Conservation (phyloP, 2,113 vertebrate genomes). For the Equus przewalskii region DNA sequence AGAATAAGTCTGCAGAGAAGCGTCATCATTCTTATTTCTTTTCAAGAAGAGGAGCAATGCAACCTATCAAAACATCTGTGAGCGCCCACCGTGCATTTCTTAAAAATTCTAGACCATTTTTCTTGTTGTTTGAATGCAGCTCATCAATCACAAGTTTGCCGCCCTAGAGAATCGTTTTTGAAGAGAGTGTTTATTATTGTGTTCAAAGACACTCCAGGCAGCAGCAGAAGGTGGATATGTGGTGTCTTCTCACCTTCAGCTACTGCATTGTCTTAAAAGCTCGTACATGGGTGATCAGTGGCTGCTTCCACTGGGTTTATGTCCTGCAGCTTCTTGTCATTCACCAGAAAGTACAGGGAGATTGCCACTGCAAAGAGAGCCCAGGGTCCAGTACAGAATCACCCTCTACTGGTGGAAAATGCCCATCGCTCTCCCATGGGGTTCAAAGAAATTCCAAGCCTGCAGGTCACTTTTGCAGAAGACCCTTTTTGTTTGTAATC, state of each 20-base stretch:
- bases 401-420: not conserved
- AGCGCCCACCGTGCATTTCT: not conserved
- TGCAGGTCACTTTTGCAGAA: slow-evolving; percentile 9
- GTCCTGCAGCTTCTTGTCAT: not conserved
- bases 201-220: slow-evolving; percentile 55
- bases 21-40: slow-evolving; percentile 5
- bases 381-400: not conserved
- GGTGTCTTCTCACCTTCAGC: slow-evolving; percentile 29
- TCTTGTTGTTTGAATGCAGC: slow-evolving; percentile 48
- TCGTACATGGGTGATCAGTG: not conserved
- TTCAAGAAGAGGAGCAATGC: not conserved
- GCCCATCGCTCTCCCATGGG: not conserved
- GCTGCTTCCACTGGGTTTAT: not conserved
- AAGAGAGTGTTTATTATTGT: slow-evolving; percentile 59
- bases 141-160: slow-evolving; percentile 62
- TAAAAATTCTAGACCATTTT: slow-evolving; percentile 20
- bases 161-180: slow-evolving; percentile 48
- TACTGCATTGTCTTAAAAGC: slow-evolving; percentile 48
- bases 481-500: not conserved
- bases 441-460: not conserved
- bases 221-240: not conserved
- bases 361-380: not conserved
- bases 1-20: slow-evolving; percentile 5
- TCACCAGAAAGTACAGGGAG: not conserved
- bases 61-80: not conserved